Percentiles rank a stretch among this genome's conserved stretches.
These are phyloP conservation scores for Lytechinus pictus DNA, from an alignment of 35 echinoderm and acorn worm genomes.

Conservation along the genomic window DNA sequence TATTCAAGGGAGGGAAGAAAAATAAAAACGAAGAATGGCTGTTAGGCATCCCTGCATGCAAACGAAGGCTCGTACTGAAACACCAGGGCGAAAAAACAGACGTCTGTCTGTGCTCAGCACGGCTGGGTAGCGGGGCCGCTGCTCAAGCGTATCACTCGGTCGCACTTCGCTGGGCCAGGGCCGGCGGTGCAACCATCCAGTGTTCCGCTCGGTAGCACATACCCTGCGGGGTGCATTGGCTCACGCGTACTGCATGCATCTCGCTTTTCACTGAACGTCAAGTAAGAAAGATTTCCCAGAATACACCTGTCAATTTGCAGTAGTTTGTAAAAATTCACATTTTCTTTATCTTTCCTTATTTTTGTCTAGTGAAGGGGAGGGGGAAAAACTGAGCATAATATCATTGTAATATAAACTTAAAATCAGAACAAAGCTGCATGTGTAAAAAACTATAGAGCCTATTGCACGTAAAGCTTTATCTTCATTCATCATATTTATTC, in stretches of 20 bases:
- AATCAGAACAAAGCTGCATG: too few relatives aligned
- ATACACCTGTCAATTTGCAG: slow-evolving; percentile 23
- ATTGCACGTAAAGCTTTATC: too few relatives aligned
- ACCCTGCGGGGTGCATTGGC: slow-evolving; percentile 41
- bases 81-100: neutral
- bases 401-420: too few relatives aligned
- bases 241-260: neutral
- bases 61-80: neutral
- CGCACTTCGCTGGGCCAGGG: slow-evolving; percentile 48
- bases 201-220: slow-evolving; percentile 52
- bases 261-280: neutral
- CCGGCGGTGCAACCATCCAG: slow-evolving; percentile 42
- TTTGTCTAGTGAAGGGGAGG: neutral
- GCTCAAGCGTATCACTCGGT: slow-evolving; percentile 42
- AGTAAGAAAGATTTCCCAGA: neutral
- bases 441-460: too few relatives aligned
- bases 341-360: neutral
- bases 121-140: slow-evolving; percentile 36
- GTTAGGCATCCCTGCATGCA: neutral
- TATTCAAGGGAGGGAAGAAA: neutral
- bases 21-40: neutral
- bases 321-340: neutral
- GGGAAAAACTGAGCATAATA: neutral
- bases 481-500: too few relatives aligned
- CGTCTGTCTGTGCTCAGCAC: neutral